Evolutionary conservation across 1,140 invertebrate genomes (phyloP).

Genomic region (Drosophila mojavensis): DNA sequence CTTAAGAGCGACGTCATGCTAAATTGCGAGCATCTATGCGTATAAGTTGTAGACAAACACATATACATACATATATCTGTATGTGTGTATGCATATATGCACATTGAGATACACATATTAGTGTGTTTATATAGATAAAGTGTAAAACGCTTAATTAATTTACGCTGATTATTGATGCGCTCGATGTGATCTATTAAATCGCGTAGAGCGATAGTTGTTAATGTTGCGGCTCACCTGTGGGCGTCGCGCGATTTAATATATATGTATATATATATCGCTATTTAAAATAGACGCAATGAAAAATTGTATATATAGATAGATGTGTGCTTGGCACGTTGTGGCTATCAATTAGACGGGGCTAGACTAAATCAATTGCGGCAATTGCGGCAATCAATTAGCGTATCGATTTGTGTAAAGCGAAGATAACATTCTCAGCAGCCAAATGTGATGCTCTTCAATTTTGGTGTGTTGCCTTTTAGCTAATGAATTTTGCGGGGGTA

Average conservation of each 20-base stretch:
- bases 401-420: conserved; percentile 25
- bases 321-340: conserved; percentile 55
- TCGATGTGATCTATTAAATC: conserved; percentile 66
- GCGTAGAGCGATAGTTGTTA: conserved; percentile 22
- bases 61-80: not conserved
- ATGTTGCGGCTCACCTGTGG: conserved; percentile 46
- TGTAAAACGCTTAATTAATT: conserved; percentile 65
- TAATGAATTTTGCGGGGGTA: conserved; percentile 62
- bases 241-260: conserved; percentile 28
- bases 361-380: conserved; percentile 61
- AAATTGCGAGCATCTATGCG: conserved; percentile 9
- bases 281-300: conserved; percentile 45
- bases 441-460: conserved; percentile 32
- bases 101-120: too few relatives aligned
- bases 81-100: not conserved
- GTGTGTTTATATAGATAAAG: conserved; percentile 1
- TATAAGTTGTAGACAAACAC: not conserved
- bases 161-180: conserved; percentile 54
- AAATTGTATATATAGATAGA: conserved; percentile 15
- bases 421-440: conserved; percentile 27
- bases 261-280: not conserved
- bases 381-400: conserved; percentile 48
- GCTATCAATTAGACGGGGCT: conserved; percentile 57
- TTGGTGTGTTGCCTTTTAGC: conserved; percentile 61
- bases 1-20: conserved; percentile 47